Evolutionary conservation across 2,797 vertebrate genomes (phyloP).

Genomic region (Euphonia xanthogaster): DNA sequence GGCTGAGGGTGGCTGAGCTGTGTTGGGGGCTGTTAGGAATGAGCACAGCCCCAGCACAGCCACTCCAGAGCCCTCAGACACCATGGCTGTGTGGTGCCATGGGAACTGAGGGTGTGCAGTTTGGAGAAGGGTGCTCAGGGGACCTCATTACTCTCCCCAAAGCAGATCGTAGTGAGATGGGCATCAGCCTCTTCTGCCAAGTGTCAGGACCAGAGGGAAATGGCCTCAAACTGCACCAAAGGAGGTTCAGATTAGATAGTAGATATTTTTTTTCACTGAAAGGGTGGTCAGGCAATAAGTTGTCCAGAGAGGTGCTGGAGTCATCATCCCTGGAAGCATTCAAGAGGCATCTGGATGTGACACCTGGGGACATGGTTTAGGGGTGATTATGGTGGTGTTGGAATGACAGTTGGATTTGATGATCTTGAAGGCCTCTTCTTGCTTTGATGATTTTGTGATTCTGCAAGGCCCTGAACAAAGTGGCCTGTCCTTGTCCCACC

Average conservation of each 20-base stretch:
- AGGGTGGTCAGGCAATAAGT: neutral
- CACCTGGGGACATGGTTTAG: neutral
- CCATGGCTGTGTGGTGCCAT: fast-evolving
- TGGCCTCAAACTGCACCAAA: neutral
- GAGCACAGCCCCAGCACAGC: neutral
- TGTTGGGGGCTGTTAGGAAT: fast-evolving
- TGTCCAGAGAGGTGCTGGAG: neutral
- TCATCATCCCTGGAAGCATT: neutral
- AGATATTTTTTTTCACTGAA: neutral
- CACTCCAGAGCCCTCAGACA: neutral
- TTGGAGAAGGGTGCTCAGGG: neutral
- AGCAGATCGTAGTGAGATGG: neutral
- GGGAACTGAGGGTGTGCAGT: neutral
- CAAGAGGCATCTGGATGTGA: neutral
- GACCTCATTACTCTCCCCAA: neutral
- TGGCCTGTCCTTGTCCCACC: neutral
- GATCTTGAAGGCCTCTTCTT: neutral
- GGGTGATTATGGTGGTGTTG: neutral
- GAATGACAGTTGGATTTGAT: neutral
- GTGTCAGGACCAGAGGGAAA: neutral
- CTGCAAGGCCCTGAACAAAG: neutral
- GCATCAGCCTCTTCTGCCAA: neutral
- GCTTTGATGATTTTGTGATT: neutral
- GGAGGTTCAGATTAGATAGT: neutral
- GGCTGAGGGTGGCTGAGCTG: neutral